Conservation (phyloP, 2,113 vertebrate species). For the Aythya baeri region DNA sequence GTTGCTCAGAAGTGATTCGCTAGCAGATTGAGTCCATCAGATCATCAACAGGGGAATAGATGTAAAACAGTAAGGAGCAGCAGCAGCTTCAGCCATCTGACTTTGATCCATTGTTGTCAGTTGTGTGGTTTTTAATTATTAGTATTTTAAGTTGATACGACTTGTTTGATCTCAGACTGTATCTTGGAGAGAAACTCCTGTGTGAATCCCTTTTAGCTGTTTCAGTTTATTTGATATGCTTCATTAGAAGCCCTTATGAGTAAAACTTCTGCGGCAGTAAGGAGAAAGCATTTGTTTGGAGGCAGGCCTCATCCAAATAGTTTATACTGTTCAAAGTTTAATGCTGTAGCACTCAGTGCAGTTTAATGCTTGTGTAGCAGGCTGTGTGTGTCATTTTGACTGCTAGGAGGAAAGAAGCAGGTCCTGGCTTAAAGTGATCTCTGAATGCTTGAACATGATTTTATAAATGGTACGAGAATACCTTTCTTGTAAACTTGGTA, state of each 20-base stretch:
- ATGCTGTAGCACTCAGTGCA: background rate
- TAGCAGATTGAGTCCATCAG: conserved; percentile 17
- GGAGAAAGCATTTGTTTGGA: background rate
- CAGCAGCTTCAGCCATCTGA: conserved; percentile 31
- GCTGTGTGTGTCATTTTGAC: background rate
- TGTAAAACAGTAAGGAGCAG: conserved; percentile 19
- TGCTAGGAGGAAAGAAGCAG: background rate
- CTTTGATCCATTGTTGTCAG: conserved; percentile 47
- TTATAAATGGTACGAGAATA: background rate
- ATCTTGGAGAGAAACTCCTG: background rate
- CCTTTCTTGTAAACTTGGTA: background rate
- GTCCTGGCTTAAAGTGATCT: background rate
- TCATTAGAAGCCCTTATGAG: background rate
- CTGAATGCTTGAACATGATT: background rate
- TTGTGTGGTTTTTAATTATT: conserved; percentile 5
- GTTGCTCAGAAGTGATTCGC: conserved; percentile 28
- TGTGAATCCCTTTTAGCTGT: background rate
- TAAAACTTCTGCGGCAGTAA: background rate
- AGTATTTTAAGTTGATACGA: background rate
- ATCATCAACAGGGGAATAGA: background rate
- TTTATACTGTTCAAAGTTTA: background rate
- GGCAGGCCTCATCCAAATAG: background rate
- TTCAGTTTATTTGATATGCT: background rate
- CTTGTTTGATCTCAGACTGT: background rate
- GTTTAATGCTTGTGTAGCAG: background rate